Evolutionary conservation across 2,888 invertebrate species (phyloP).

Genomic region (Chalcosyrphus nemorum): DNA sequence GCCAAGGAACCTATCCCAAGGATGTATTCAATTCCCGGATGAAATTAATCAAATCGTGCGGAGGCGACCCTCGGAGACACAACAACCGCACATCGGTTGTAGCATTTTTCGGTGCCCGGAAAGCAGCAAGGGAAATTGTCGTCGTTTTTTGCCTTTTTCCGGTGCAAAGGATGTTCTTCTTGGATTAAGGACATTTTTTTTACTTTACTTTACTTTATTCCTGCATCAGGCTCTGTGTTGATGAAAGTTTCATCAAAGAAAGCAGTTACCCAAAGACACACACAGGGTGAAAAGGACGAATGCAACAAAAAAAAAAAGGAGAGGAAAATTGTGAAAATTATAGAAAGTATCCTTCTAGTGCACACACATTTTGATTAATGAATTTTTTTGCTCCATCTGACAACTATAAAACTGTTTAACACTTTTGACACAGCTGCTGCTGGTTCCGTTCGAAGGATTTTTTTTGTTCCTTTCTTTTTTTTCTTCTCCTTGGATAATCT

Average conservation of each 20-base stretch:
- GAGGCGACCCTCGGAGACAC: constrained; percentile 23
- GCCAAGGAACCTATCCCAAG: constrained; percentile 17
- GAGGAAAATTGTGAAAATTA: constrained; percentile 27
- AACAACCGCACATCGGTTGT: constrained; percentile 1
- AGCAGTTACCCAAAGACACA: constrained; percentile 10
- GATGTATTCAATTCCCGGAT: constrained; percentile 48
- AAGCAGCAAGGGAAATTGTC: constrained; percentile 44
- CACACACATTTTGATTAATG: constrained; percentile 66
- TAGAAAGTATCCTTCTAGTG: constrained; percentile 50
- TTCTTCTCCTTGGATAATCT: constrained; percentile 38
- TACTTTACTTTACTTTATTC: constrained; percentile 10
- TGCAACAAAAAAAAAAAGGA: neutral
- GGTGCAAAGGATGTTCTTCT: neutral
- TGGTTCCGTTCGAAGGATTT: too few relatives aligned
- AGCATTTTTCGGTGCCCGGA: neutral
- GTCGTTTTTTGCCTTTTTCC: constrained; percentile 27
- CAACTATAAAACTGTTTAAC: constrained; percentile 70
- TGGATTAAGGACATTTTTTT: constrained; percentile 22
- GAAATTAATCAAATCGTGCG: constrained; percentile 60
- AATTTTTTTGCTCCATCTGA: constrained; percentile 63
- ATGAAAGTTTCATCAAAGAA: constrained; percentile 34
- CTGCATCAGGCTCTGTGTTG: neutral
- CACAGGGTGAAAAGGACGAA: constrained; percentile 3
- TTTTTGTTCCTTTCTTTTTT: too few relatives aligned
- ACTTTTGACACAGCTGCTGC: constrained; percentile 67